These are phyloP conservation scores for Aepyceros melampus DNA, from an alignment of 2,113 vertebrate species.

Conservation along the genomic window DNA sequence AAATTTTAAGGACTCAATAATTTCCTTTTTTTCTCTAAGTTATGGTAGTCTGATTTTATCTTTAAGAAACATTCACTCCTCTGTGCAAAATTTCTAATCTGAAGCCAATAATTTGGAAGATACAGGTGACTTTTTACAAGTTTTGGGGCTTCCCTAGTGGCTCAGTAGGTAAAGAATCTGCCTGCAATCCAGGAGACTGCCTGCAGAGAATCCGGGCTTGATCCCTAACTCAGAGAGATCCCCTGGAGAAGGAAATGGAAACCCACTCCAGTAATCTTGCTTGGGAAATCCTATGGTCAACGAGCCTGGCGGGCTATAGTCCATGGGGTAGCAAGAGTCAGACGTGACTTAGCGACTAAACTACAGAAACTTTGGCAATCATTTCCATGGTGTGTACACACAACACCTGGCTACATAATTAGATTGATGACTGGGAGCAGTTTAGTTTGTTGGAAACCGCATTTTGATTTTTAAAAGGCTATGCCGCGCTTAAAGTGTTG, in stretches of 20 bases:
- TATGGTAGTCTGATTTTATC: not conserved
- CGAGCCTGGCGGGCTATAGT: not conserved
- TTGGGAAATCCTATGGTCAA: not conserved
- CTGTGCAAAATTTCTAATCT: not conserved
- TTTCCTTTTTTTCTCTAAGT: not conserved
- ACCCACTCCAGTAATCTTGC: not conserved
- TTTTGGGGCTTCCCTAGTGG: not conserved
- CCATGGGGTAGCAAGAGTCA: not conserved
- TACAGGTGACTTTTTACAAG: not conserved
- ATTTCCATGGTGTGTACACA: not conserved
- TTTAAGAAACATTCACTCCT: not conserved
- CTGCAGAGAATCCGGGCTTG: not conserved
- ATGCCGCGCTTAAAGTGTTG: not conserved
- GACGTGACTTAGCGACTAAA: not conserved
- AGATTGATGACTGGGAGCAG: not conserved
- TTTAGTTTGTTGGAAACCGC: not conserved
- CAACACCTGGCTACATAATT: not conserved
- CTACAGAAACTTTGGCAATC: not conserved
- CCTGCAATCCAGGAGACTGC: not conserved
- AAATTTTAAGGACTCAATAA: not conserved
- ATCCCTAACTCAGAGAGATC: not conserved
- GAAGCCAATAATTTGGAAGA: not conserved
- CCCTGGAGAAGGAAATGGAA: not conserved
- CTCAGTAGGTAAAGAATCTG: not conserved
- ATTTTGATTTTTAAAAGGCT: not conserved